Evolutionary conservation across 1,140 invertebrate genomes (phyloP).

Genomic region (Calephelis nemesis): DNA sequence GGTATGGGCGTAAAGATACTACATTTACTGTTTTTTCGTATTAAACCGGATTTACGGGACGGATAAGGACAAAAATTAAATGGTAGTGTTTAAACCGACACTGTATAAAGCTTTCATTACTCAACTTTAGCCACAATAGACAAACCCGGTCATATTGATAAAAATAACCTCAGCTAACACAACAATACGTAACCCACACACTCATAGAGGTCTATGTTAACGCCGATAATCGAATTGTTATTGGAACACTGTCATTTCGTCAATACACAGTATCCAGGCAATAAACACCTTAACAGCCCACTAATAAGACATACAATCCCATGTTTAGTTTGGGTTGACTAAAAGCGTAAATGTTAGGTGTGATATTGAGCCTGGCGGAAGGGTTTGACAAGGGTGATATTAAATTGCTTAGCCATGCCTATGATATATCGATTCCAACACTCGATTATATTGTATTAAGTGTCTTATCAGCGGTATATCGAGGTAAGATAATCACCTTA

Average conservation of each 20-base stretch:
- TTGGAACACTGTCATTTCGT: conserved; percentile 14
- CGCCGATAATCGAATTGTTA: conserved; percentile 19
- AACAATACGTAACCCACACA: conserved; percentile 12
- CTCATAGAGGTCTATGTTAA: conserved; percentile 16
- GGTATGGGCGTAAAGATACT: too few species aligned
- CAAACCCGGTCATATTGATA: conserved; percentile 10
- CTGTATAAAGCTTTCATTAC: background rate
- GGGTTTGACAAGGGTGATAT: conserved; percentile 41
- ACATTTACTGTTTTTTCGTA: too few species aligned
- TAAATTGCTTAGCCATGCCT: conserved; percentile 34
- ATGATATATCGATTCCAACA: conserved; percentile 41
- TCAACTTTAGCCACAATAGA: background rate
- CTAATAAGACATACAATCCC: conserved; percentile 30
- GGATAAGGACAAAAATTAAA: too few species aligned
- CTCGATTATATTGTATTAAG: conserved; percentile 37
- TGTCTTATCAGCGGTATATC: conserved; percentile 7
- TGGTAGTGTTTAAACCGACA: too few species aligned
- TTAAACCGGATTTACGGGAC: too few species aligned
- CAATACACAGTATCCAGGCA: conserved; percentile 13
- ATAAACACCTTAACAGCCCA: conserved; percentile 24
- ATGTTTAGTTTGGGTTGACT: conserved; percentile 20
- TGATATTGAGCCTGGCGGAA: conserved; percentile 35
- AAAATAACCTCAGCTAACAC: conserved; percentile 14
- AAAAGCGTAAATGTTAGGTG: conserved; percentile 36
- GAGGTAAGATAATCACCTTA: background rate